phyloP scores from a whole-genome alignment of 2,113 vertebrate species.

The Anguilla japonica region DNA sequence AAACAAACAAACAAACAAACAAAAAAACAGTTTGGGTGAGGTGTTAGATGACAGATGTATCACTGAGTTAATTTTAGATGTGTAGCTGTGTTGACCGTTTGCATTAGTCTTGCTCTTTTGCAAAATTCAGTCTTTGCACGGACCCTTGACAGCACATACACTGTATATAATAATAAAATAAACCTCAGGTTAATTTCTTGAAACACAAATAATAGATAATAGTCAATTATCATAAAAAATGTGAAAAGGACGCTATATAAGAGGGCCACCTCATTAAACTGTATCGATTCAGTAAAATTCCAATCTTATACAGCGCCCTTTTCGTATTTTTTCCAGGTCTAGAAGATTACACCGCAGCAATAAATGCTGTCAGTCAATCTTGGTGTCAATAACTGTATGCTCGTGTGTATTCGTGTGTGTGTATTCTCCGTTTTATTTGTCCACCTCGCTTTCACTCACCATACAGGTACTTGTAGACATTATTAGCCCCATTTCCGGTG shows the following conservation, averaged over 20 bases:
- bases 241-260: background rate
- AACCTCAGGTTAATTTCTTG: background rate
- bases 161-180: background rate
- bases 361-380: background rate
- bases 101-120: background rate
- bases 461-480: conserved; percentile 86
- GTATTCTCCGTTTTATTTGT: background rate
- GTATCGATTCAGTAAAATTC: no score
- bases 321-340: background rate
- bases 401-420: background rate
- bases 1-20: background rate
- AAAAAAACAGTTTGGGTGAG: background rate
- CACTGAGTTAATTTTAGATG: background rate
- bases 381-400: background rate
- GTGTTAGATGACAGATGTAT: no score
- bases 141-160: no score
- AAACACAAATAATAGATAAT: background rate
- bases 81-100: no score
- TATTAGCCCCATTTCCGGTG: conserved; percentile 80
- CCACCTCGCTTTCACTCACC: conserved; percentile 62
- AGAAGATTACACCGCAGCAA: background rate
- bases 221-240: background rate
- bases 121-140: background rate
- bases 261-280: background rate
- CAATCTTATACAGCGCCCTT: no score